These are phyloP conservation scores for Leptopilina boulardi DNA, from an alignment of 1,140 invertebrate species.

Conservation along the genomic window DNA sequence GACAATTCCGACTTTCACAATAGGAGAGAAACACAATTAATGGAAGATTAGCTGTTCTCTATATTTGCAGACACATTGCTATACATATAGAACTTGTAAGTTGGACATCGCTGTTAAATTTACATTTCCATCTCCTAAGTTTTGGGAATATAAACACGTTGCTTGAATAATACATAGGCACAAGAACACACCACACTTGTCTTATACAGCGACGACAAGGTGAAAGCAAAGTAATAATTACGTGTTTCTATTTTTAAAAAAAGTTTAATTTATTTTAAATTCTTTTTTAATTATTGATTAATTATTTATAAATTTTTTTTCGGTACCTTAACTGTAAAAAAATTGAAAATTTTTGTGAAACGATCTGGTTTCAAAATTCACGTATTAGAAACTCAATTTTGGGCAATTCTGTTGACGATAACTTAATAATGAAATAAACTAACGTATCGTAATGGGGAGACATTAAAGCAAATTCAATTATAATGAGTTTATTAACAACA, in stretches of 20 bases:
- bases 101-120: constrained; percentile 60
- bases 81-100: constrained; percentile 37
- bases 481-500: not conserved
- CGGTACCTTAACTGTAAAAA: no score
- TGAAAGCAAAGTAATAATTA: constrained; percentile 10
- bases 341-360: not conserved
- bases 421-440: not conserved
- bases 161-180: not conserved
- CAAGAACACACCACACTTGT: not conserved
- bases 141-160: constrained; percentile 38
- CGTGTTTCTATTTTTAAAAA: not conserved
- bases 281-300: not conserved
- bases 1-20: constrained; percentile 37
- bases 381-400: not conserved
- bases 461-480: not conserved
- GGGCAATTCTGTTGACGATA: not conserved
- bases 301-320: no score
- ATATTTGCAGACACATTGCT: constrained; percentile 47
- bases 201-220: not conserved
- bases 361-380: not conserved
- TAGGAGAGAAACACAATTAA: constrained; percentile 51
- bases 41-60: constrained; percentile 59
- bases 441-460: not conserved
- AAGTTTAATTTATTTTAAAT: not conserved
- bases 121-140: constrained; percentile 59